Conservation (phyloP, 1,140 invertebrate genomes). For the Heliconius congener region DNA sequence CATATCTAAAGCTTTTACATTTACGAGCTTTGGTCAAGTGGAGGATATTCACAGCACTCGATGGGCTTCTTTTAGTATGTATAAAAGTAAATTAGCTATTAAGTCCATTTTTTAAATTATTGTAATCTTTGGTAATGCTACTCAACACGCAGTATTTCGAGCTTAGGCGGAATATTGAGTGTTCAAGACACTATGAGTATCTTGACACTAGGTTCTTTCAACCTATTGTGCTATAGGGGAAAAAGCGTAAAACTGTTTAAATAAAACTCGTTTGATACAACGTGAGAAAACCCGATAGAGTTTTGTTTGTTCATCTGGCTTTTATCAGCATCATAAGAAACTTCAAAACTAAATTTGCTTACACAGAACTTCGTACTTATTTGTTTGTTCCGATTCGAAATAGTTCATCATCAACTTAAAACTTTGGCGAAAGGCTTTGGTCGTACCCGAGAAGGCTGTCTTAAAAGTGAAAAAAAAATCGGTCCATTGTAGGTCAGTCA, state of each 20-base stretch:
- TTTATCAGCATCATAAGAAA: constrained; percentile 4
- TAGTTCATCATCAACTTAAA: not conserved
- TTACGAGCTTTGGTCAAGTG: constrained; percentile 1
- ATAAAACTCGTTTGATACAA: not conserved
- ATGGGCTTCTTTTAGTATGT: not conserved
- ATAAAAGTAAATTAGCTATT: not conserved
- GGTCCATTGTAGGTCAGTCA: too few species aligned
- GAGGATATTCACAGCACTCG: not conserved
- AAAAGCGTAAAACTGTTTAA: not conserved
- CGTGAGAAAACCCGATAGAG: not conserved
- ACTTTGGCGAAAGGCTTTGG: not conserved
- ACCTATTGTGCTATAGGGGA: too few species aligned
- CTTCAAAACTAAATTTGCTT: not conserved
- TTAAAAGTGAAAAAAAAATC: too few species aligned
- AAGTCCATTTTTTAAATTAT: not conserved
- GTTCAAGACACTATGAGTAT: too few species aligned
- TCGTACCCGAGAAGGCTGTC: not conserved
- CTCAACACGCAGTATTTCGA: too few species aligned
- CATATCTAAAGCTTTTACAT: constrained; percentile 12
- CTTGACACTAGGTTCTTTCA: too few species aligned
- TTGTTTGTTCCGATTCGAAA: constrained; percentile 3
- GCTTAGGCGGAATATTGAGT: too few species aligned
- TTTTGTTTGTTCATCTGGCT: not conserved
- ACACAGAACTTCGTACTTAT: constrained; percentile 8
- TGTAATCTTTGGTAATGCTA: too few species aligned